Percentiles rank a stretch among this genome's conserved stretches.
These are phyloP conservation scores for Neopelma chrysocephalum DNA, from an alignment of 2,797 vertebrate genomes.

Conservation along the genomic window DNA sequence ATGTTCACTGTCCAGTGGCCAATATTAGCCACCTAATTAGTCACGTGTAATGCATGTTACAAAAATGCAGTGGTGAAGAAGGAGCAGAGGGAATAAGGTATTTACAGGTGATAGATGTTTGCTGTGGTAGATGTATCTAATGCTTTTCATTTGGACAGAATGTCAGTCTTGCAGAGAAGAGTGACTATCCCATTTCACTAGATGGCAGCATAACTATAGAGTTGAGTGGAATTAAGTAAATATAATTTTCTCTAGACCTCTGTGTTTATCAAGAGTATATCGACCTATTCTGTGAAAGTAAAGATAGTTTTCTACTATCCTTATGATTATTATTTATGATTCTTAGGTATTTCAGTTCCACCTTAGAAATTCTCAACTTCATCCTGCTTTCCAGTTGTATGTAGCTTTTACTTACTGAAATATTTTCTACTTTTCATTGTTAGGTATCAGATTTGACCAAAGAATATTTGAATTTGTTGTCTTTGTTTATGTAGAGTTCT, in stretches of 20 bases:
- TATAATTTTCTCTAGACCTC: not conserved
- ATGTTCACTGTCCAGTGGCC: not conserved
- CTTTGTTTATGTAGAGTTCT: not conserved
- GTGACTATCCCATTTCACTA: not conserved
- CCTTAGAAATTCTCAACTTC: not conserved
- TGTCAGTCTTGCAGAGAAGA: not conserved
- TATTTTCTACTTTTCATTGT: not conserved
- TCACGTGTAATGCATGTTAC: not conserved
- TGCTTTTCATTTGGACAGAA: not conserved
- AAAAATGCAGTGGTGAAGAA: not conserved
- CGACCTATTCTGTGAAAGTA: not conserved
- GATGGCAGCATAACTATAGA: conserved; percentile 49
- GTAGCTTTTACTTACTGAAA: not conserved
- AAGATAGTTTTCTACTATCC: not conserved
- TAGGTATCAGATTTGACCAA: not conserved
- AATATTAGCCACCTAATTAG: not conserved
- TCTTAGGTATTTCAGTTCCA: not conserved
- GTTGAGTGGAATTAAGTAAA: not conserved
- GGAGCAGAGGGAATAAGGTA: not conserved
- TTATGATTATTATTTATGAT: not conserved
- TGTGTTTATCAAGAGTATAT: not conserved
- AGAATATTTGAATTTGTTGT: not conserved
- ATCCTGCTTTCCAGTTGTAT: not conserved
- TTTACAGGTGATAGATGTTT: not conserved
- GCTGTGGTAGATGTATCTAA: not conserved